Evolutionary conservation across 2,797 vertebrate species (phyloP).

Genomic region (Halcyon leucocephala): DNA sequence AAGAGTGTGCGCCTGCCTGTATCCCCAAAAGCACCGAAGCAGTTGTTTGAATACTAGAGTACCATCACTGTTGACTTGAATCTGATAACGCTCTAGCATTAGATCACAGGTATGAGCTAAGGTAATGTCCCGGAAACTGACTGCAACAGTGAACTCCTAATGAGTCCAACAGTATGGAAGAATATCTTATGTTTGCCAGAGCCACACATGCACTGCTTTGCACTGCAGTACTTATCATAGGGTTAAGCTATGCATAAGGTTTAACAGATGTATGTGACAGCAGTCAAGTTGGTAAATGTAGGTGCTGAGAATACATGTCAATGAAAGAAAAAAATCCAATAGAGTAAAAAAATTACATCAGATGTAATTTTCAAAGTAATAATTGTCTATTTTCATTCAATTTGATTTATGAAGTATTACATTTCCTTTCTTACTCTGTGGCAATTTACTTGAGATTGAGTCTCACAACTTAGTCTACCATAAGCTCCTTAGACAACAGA

Average conservation of each 20-base stretch:
- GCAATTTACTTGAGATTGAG: background rate
- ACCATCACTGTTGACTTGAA: background rate
- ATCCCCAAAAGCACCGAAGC: background rate
- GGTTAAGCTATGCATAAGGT: background rate
- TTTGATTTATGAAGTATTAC: background rate
- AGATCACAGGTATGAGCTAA: background rate
- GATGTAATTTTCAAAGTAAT: background rate
- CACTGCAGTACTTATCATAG: accelerated
- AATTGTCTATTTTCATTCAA: background rate
- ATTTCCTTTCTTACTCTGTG: background rate
- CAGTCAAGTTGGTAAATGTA: background rate
- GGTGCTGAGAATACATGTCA: background rate
- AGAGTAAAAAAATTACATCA: background rate
- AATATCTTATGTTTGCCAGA: background rate
- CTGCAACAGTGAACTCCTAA: background rate
- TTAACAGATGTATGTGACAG: background rate
- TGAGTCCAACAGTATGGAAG: background rate
- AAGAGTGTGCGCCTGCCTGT: background rate
- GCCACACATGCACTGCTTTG: accelerated
- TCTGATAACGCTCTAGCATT: background rate
- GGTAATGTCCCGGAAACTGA: background rate
- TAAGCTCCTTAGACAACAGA: background rate
- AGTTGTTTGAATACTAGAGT: background rate
- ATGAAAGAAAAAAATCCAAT: background rate
- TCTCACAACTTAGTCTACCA: background rate